phyloP scores from a whole-genome alignment of 2,113 vertebrate genomes.

The Sinocyclocheilus anshuiensis region DNA sequence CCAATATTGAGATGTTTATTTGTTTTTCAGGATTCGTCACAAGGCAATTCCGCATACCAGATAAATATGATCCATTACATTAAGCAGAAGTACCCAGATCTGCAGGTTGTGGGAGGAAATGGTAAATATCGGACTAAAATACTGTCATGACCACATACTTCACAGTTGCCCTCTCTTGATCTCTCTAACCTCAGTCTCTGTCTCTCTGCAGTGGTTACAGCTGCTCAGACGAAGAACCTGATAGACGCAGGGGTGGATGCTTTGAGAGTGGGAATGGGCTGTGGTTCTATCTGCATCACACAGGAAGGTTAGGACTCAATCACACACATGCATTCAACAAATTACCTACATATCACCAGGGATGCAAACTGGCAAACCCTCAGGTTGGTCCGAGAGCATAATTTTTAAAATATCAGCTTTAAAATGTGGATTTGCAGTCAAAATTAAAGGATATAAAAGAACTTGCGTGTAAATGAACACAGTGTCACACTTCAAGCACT shows the following conservation, averaged over 20 bases:
- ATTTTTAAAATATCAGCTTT: too few species aligned
- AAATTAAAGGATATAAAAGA: too few species aligned
- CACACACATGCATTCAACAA: too few species aligned
- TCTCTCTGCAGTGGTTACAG: slow-evolving; percentile 83
- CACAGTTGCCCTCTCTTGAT: neutral
- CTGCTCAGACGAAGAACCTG: slow-evolving; percentile 91
- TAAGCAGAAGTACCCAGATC: slow-evolving; percentile 88
- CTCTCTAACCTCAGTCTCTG: neutral
- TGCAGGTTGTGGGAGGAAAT: slow-evolving; percentile 90
- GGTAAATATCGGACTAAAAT: slow-evolving; percentile 72
- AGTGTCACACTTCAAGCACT: too few species aligned
- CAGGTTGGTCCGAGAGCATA: too few species aligned
- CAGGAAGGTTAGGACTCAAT: slow-evolving; percentile 79
- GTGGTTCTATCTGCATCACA: slow-evolving; percentile 92
- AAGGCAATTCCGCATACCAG: slow-evolving; percentile 91
- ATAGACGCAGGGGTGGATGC: slow-evolving; percentile 90
- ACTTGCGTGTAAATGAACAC: too few species aligned
- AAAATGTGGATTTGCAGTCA: too few species aligned
- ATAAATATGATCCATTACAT: slow-evolving; percentile 91
- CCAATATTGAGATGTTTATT: neutral
- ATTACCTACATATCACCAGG: too few species aligned
- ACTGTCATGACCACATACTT: neutral
- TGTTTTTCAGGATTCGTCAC: slow-evolving; percentile 84
- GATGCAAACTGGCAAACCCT: too few species aligned
- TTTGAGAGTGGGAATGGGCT: slow-evolving; percentile 92